Evolutionary conservation across 2,797 vertebrate genomes (phyloP).

Genomic region (Mycteria americana): DNA sequence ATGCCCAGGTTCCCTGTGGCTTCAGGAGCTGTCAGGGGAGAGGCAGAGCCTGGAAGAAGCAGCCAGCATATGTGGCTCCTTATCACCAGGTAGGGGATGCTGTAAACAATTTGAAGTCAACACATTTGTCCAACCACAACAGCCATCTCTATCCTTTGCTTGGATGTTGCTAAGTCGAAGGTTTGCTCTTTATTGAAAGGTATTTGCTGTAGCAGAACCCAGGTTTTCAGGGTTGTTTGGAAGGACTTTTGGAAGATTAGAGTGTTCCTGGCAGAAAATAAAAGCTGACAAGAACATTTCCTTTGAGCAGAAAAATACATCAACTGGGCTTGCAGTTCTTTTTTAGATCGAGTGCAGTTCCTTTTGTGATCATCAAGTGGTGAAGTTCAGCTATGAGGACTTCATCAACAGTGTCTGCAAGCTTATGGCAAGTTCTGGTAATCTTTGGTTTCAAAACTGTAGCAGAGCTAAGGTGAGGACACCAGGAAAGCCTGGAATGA

Average conservation of each 20-base stretch:
- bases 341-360: background rate
- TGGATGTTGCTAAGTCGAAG: background rate
- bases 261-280: background rate
- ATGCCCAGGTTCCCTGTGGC: background rate
- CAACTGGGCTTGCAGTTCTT: rapidly evolving
- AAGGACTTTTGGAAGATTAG: background rate
- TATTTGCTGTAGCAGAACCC: background rate
- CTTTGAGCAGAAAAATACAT: background rate
- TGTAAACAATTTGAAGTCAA: background rate
- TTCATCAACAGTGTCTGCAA: background rate
- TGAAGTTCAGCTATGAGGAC: background rate
- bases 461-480: background rate
- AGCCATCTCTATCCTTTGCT: background rate
- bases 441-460: background rate
- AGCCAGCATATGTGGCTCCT: rapidly evolving
- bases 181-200: background rate
- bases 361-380: background rate
- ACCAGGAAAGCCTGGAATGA: background rate
- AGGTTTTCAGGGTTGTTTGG: background rate
- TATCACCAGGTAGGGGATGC: background rate
- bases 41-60: background rate
- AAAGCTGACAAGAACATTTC: background rate
- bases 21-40: background rate
- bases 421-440: background rate
- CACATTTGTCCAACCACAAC: rapidly evolving